Evolutionary conservation across 53 echinoderm and acorn worm genomes (phyloP), one percentile per base, ranked within the genome.

Genomic region (Temnopleurus reevesii): DNA sequence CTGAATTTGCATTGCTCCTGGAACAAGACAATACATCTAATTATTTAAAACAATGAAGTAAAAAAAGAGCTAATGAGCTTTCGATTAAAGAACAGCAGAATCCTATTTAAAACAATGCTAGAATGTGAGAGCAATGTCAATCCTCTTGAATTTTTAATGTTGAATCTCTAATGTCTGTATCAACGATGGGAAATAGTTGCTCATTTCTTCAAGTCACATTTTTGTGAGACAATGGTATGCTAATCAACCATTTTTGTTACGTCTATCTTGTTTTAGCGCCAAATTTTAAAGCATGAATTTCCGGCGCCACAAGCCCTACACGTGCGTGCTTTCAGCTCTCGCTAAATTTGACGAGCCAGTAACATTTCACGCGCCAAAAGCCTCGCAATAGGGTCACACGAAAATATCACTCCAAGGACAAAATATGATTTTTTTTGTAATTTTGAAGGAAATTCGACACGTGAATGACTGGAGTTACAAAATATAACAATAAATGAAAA

Each of bases 401-500:
- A 7, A 17, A n/a, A 71, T 27, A 38, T 71, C 71, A 21, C 41
- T 38, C 41, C n/a, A 4, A 29, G 31, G 10, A 13, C 33, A 33
- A 31, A 18, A 31, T 33, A 4, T 4, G 8, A 66, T 66, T 8
- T 38, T 66, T 15, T 66, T 21, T 21, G 24, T 56, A 7, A 18
- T 56, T 41, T 25, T 18, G 0, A 41, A 23, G n/a, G n/a, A 41
- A 41, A 41, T 8, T 71, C 41, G 18, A 8, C 25, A 41, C 41
- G 19, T 41, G 43, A 71, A 71, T 36, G 38, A 41, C 36, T 71
- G 23, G 9, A 0, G 5, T 64, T 23, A 71, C 71, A n/a, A 71
- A 21, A 38, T 71, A 21, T 41, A 41, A 71, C 71, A 71, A 71
- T 38, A 41, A 71, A 41, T n/a, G 71, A 71, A 71, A 71, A 71